Conservation (phyloP, 2,888 invertebrate species). For the Imbricaverruca yamaguchii region DNA sequence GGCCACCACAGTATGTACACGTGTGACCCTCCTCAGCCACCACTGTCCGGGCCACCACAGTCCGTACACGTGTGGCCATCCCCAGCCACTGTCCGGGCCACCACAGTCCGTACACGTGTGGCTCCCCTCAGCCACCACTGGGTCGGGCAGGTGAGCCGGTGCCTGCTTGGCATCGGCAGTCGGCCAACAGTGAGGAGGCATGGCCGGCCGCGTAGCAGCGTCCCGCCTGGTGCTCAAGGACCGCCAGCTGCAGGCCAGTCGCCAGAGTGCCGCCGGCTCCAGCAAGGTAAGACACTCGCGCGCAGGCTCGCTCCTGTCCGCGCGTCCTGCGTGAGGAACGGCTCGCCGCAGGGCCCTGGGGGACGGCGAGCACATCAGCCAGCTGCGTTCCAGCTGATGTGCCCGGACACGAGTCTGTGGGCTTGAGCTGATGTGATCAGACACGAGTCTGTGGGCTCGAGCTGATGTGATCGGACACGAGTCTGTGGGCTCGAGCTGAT, state of each 20-base stretch:
- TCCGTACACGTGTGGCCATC: not conserved
- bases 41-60: not conserved
- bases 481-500: too few species aligned
- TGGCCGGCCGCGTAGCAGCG: not conserved
- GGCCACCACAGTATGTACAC: not conserved
- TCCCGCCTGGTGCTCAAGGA: constrained; percentile 3
- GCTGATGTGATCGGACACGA: too few species aligned
- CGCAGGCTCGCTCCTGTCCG: too few species aligned
- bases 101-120: not conserved
- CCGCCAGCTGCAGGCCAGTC: not conserved
- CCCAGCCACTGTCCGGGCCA: not conserved
- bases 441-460: too few species aligned
- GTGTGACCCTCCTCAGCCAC: not conserved
- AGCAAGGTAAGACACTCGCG: too few species aligned
- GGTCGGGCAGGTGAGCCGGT: not conserved
- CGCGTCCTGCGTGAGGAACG: too few species aligned
- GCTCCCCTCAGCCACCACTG: not conserved
- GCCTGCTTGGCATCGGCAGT: not conserved
- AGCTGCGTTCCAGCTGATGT: too few species aligned
- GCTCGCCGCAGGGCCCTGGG: too few species aligned
- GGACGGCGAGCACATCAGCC: too few species aligned
- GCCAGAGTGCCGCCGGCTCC: not conserved
- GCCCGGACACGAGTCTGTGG: too few species aligned
- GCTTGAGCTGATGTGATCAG: too few species aligned
- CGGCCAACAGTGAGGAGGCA: not conserved